Evolutionary conservation across 2,113 vertebrate species (phyloP), one percentile per base, ranked within the genome.

Genomic region (Crocuta crocuta): DNA sequence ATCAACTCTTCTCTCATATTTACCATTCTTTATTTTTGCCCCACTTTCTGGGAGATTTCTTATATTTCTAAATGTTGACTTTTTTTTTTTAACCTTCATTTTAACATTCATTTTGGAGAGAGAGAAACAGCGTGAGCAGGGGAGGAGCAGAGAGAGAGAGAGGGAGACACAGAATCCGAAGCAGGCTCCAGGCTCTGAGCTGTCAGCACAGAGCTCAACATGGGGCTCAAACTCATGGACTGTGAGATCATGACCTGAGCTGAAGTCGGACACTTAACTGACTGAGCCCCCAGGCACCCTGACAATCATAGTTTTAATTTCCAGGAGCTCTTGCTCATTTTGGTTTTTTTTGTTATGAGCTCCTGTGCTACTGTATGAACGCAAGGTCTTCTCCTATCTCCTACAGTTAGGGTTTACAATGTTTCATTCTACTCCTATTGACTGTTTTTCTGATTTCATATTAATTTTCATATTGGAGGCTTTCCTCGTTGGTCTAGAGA

Each of bases 381-480:
- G 21, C 45, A 55, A 4, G 39, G 43, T 50, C 26, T 65, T 66
- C 74, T 85, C 33, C 19, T 26, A 70, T n/a, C 35, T 88, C 53
- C 48, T 43, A 94, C 7, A 65, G 28, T 70, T 53, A 83, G 73
- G 48, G 45, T 48, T 88, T 58, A 91, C n/a, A 26, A 73, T 74
- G 55, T 61, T 89, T 85, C 95, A 91, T n/a, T 63, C 79, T 79
- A 28, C 31, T 55, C 48, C n/a, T 91, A 45, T 63, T 92, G 63
- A 23, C 33, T 96, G 61, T 50, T 92, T 63, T 83, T 84, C 35
- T 68, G n/a, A 43, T 58, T 93, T 80, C 35, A 63, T 39, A 53
- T 87, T 61, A 61, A 33, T 63, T 81, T 76, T 50, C 48, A 61
- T 50, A 88, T 8, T 88, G 12, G 74, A 88, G 53, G 28, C 26